These are phyloP conservation scores for Helicoverpa armigera DNA, from an alignment of 1,140 invertebrate species.

Conservation along the genomic window DNA sequence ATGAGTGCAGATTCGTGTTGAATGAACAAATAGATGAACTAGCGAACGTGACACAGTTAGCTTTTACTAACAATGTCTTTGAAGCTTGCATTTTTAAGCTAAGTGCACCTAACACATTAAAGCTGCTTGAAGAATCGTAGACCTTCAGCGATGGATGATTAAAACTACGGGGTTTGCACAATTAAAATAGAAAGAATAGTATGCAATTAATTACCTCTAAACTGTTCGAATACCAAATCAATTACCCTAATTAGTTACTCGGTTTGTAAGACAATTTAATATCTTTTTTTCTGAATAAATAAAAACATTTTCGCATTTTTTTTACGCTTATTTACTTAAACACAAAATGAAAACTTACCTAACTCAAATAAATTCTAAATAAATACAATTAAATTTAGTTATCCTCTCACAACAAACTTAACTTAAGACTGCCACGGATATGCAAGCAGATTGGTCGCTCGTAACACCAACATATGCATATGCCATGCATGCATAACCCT, in stretches of 20 bases:
- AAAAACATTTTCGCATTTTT: no score
- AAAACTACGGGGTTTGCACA: no score
- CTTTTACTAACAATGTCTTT: conserved; percentile 3
- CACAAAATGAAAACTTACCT: background rate
- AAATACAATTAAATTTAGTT: conserved; percentile 10
- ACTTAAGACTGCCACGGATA: background rate
- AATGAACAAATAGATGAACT: conserved; percentile 56
- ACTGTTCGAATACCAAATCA: no score
- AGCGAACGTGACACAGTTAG: conserved; percentile 21
- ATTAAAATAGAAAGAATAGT: no score
- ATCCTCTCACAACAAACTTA: background rate
- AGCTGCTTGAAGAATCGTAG: background rate
- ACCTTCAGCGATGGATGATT: no score
- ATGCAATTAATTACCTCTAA: no score
- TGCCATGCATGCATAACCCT: conserved; percentile 4
- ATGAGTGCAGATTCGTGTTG: conserved; percentile 57
- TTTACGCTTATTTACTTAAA: background rate
- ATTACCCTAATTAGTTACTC: no score
- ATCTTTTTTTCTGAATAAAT: no score
- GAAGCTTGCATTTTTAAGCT: background rate
- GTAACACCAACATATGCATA: background rate
- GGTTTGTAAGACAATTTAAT: no score
- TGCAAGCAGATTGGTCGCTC: conserved; percentile 16
- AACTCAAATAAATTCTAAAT: background rate
- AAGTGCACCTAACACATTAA: background rate